Evolutionary conservation across 2,888 invertebrate genomes (phyloP).

Genomic region (Drosophila pullipes): DNA sequence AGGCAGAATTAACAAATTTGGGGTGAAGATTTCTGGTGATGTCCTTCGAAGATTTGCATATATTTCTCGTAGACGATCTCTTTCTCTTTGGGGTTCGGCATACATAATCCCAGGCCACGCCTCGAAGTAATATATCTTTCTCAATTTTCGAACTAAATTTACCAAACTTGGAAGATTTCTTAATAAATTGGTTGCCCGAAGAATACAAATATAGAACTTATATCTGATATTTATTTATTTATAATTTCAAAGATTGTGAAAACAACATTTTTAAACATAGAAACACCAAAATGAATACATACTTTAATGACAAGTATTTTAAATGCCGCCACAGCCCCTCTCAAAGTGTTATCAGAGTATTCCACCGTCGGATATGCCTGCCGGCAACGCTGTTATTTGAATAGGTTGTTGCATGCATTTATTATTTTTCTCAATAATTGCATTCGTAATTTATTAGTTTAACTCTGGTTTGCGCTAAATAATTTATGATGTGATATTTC

Average conservation of each 20-base stretch:
- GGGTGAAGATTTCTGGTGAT: background rate
- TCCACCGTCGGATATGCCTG: background rate
- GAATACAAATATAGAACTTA: background rate
- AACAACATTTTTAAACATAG: background rate
- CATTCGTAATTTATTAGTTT: slow-evolving; percentile 17
- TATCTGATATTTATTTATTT: background rate
- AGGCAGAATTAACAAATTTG: background rate
- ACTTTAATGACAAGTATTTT: background rate
- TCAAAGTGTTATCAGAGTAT: background rate
- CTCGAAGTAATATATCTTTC: background rate
- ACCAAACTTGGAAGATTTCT: background rate
- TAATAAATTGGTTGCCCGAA: background rate
- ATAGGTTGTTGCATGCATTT: background rate
- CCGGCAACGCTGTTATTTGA: background rate
- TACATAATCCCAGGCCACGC: background rate
- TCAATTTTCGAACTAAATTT: background rate
- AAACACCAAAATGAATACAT: background rate
- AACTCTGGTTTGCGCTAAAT: background rate
- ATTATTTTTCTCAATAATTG: slow-evolving; percentile 20
- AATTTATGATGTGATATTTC: slow-evolving; percentile 1
- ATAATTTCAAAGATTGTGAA: background rate
- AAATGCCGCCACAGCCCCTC: fast-evolving
- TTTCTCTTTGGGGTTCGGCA: background rate
- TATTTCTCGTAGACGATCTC: background rate
- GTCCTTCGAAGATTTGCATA: background rate